Percentiles rank a stretch among this genome's conserved stretches.
Conservation (phyloP, 2,113 vertebrate species). For the Polyodon spathula region DNA sequence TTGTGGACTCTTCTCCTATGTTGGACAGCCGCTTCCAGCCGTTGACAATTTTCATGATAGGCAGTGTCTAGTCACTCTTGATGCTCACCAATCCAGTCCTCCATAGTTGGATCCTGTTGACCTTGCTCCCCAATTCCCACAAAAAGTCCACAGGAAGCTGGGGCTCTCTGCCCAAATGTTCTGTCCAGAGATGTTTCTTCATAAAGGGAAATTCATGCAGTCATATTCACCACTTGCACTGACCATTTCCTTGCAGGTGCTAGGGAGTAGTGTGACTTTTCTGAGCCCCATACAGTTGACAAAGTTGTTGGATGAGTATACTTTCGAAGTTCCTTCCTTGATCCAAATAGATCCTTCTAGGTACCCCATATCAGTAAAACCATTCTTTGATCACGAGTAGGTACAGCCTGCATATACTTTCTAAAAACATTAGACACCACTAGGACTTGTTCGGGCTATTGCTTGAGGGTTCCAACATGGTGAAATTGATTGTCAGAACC, state of each 20-base stretch:
- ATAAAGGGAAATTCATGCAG: no score
- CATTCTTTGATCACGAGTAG: no score
- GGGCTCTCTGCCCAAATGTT: neutral
- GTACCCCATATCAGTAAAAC: neutral
- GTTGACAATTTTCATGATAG: no score
- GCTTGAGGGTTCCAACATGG: no score
- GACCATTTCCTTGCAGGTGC: neutral
- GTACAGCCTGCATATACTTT: no score
- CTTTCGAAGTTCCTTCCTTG: neutral
- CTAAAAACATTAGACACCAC: no score
- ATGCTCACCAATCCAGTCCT: no score
- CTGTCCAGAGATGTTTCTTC: neutral
- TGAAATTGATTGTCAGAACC: no score
- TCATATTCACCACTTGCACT: neutral
- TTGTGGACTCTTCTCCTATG: no score
- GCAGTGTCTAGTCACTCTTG: no score
- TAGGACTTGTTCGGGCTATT: no score
- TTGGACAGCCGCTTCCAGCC: no score
- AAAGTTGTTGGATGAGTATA: conserved; percentile 1
- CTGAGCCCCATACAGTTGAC: neutral
- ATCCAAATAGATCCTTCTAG: neutral
- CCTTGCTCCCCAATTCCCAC: neutral
- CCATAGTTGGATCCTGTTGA: neutral
- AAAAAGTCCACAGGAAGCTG: neutral
- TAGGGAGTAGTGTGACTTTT: neutral